Base-by-base conservation (phyloP, 2,888 invertebrate genomes). In the Athalia circularis region DNA sequence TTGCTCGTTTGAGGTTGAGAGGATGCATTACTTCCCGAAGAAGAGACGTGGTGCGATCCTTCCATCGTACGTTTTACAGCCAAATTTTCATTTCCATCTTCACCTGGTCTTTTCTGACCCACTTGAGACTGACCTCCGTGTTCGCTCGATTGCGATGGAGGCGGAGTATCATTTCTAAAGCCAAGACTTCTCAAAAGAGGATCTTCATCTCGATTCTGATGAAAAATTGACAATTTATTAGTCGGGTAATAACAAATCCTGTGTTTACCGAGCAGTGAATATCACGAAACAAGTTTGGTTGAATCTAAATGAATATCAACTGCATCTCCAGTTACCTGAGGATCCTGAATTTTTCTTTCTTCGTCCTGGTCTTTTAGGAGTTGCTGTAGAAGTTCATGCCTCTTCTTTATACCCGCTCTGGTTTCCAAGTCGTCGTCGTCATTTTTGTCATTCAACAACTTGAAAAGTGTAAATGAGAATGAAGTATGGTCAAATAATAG, bases 371-470 rank as follows among this genome's bases (percentile, higher is more conserved):
- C 92, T 85, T 93, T 94, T 80, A 94, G 92, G 88, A 92, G 91
- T 87, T 93, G 94, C 89, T 92, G 93, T 84, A 92, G 92, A 83
- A 93, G 91, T 87, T 92, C 94, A 90, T 93, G 94, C 90, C 90
- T 92, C 86, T 91, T 94, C 92, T 92, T 92, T 52, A 92, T 85
- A 59, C 92, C 92, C 85, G 91, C 92, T 84, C 92, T 92, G 82
- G 91, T 91, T 81, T 94, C 95, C 79, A 94, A 92, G 81, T 94
- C 94, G 83, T 96, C 96, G 84, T 96, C 95, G 85, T 96, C 96
- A 80, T 94, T 95, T 90, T 95, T 96, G 82, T 96, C 95, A 88
- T 96, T 96, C 81, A 96, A 91, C 89, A 97, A 93, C 95, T 96
- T 88, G 43, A 90, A 90, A 81, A 57, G 68, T 72, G n/a, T 52